Evolutionary conservation across 2,113 vertebrate species (phyloP).

Genomic region (Centropus bengalensis): DNA sequence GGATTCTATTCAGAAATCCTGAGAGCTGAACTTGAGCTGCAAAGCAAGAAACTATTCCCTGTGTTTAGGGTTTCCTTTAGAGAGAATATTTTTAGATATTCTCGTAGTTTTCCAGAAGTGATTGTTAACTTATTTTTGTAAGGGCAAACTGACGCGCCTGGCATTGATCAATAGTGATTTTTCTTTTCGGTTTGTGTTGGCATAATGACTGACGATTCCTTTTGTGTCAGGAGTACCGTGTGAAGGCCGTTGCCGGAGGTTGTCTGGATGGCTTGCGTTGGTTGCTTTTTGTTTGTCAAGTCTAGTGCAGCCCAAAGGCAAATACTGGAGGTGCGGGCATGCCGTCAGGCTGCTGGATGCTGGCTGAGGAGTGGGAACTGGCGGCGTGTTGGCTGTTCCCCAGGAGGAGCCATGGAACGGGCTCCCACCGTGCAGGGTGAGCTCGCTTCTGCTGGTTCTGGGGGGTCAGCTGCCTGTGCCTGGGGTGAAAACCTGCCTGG

Average conservation of each 20-base stretch:
- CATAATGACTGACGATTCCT: neutral
- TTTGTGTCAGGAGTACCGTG: neutral
- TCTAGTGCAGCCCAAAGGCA: neutral
- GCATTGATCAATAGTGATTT: neutral
- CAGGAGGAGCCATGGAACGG: neutral
- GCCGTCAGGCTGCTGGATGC: neutral
- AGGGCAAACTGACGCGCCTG: neutral
- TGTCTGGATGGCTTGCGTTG: neutral
- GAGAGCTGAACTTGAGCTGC: neutral
- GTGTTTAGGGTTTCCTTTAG: constrained; percentile 1
- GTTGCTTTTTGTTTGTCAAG: neutral
- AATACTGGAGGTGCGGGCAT: neutral
- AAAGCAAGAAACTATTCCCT: constrained; percentile 30
- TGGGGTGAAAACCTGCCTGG: neutral
- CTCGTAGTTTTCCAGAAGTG: neutral
- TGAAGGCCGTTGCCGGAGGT: neutral
- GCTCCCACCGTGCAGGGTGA: neutral
- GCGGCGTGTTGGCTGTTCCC: neutral
- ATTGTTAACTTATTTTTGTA: neutral
- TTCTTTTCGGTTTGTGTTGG: neutral
- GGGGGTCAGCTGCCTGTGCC: neutral
- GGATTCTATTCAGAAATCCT: neutral
- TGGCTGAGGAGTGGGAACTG: neutral
- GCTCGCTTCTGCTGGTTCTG: neutral
- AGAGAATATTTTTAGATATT: constrained; percentile 17